Evolutionary conservation across 2,888 invertebrate species (phyloP), one percentile per base, ranked within the genome.

Genomic region (Mongoloraphidia duomilia): DNA sequence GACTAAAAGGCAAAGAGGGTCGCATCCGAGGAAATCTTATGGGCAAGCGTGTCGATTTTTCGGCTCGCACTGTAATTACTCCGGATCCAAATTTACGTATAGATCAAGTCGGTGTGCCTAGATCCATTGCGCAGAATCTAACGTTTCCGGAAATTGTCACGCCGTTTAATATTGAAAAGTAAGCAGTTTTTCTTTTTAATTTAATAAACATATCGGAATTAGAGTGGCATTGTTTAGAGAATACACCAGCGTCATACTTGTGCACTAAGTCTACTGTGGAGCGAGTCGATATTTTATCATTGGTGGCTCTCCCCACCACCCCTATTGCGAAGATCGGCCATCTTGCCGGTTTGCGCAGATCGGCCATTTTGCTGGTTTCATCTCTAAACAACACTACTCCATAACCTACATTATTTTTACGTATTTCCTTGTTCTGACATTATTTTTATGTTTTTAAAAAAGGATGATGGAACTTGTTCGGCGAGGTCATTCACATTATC

Each of bases 11-110:
- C 14, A 99, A 99, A 65, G 98, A 99, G 80, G 98, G 98, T 0
- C 79, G 98, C 61, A 97, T 99, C 61, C 78, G 98, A 69, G 98
- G 98, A 60, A 99, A 99, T 68, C 79, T 99, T 60, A 99, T 99
- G 98, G 98, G 98, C 47, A 98, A 98, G 67, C 93, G 98, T 74
- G 98, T 99, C 0, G 98, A 99, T 65, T 99, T 98, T 66, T 97
- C 97, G 0, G 98, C 96, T 8, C 85, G 98, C 67, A 98, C 98
- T 61, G 98, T 99, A 61, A 94, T 93, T 64, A 97, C 95, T 14
- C 95, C 93, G 0, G 93, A 94, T 75, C 94, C 94, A 0, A 94
- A 93, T 70, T 71, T 94, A 53, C 80, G 91, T 56, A 96, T 91
- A 65, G 95, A 91, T 67, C 93, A 95, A 74, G 95, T 98, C 49